A percentile compares a stretch with the other conserved stretches of the same genome.
Evolutionary conservation across 1,140 invertebrate genomes (phyloP).

Genomic region (Drosophila rufa): DNA sequence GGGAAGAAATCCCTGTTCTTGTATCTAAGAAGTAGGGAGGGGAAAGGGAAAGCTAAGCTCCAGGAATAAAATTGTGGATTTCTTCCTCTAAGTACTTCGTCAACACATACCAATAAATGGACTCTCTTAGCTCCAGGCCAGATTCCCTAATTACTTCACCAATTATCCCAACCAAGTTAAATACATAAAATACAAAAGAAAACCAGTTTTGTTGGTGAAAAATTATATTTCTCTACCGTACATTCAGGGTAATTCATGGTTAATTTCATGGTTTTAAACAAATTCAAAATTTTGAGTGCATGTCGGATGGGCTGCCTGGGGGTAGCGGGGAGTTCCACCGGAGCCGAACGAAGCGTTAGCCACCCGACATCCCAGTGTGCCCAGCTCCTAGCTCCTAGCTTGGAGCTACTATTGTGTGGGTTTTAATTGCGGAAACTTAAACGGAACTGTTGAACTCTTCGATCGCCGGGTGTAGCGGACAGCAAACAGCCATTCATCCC

Average conservation of each 20-base stretch:
- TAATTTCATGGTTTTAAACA: conserved; percentile 55
- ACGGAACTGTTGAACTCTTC: conserved; percentile 48
- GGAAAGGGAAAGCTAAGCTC: no score
- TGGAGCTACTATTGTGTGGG: conserved; percentile 22
- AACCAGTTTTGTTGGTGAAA: conserved; percentile 45
- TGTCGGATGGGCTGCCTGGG: conserved; percentile 26
- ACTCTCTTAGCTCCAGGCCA: no score
- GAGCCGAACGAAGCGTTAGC: conserved; percentile 21
- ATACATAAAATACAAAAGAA: background rate
- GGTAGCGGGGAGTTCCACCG: conserved; percentile 42
- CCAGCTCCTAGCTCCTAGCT: background rate
- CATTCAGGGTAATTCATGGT: conserved; percentile 60
- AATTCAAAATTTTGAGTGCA: conserved; percentile 76
- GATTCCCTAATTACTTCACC: no score
- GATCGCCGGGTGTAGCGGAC: conserved; percentile 32
- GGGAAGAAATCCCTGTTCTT: background rate
- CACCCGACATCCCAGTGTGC: conserved; percentile 19
- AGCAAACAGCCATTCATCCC: conserved; percentile 14
- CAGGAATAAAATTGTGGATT: no score
- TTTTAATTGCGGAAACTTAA: conserved; percentile 49
- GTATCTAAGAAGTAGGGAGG: background rate
- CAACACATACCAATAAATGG: no score
- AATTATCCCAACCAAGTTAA: no score
- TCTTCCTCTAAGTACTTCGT: no score
- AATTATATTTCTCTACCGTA: conserved; percentile 73